Evolutionary conservation across 2,888 invertebrate species (phyloP), one percentile per base, ranked within the genome.

Genomic region (Amphipoea oculea): DNA sequence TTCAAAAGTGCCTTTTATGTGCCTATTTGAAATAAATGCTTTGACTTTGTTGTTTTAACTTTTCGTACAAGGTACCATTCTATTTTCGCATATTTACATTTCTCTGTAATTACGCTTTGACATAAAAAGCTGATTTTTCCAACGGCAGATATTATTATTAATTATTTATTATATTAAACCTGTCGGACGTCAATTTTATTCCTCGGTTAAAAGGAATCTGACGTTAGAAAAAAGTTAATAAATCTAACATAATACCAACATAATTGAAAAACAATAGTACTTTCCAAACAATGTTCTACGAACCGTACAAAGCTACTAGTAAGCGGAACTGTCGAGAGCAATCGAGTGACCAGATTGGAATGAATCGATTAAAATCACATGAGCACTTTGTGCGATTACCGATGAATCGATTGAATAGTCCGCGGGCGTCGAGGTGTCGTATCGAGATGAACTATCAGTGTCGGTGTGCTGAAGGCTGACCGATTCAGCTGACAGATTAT

Each of bases 321-420:
- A 45, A 48, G 20, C n/a, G 66, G 42, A 70, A 88, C 81, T 74
- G 85, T 87, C 78, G 81, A 86, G 82, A 87, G 86, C 85, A 82
- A 86, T 88, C 79, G 81, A 78, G 84, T 76, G 86, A 73, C 76
- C 85, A 80, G 83, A 87, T 85, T 86, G 87, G 86, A 86, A 88
- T 88, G 86, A 90, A 90, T 89, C 88, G 87, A 89, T 91, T 89
- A 90, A 90, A 90, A 90, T 89, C 88, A 84, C 85, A 88, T 85
- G 88, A 88, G 85, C 87, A 89, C 90, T 90, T 87, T 85, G 86
- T 81, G 68, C 83, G 86, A 91, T 91, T 89, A 89, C 82, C 80
- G 78, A 85, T 78, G 72, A 82, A 81, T 78, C 86, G 82, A 75
- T 72, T 81, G 66, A 70, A 81, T 77, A 62, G 66, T 42, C 40